These are phyloP conservation scores for Amorpha juglandis DNA, from an alignment of 2,888 invertebrate genomes.

Conservation along the genomic window DNA sequence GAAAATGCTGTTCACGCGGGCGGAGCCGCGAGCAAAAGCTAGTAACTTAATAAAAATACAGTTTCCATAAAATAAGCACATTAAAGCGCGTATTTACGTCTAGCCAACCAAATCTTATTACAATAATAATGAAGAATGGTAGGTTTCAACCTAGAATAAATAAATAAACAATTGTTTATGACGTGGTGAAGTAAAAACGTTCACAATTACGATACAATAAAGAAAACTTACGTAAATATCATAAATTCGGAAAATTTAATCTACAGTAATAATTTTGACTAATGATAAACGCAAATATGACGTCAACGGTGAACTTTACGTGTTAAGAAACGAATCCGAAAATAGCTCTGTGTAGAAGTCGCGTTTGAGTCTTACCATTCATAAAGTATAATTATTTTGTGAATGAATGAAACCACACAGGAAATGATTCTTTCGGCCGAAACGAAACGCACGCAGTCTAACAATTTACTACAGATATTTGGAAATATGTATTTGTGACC, in stretches of 20 bases:
- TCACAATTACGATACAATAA: too few relatives aligned
- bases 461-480: slow-evolving; percentile 47
- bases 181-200: too few relatives aligned
- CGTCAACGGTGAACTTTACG: slow-evolving; percentile 18
- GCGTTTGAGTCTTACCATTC: slow-evolving; percentile 42
- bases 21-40: too few relatives aligned
- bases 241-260: not conserved
- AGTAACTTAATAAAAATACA: too few relatives aligned
- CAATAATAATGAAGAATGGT: too few relatives aligned
- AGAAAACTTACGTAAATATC: too few relatives aligned
- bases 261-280: not conserved
- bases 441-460: slow-evolving; percentile 54
- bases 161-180: too few relatives aligned
- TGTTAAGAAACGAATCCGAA: slow-evolving; percentile 1
- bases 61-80: too few relatives aligned
- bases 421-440: slow-evolving; percentile 52
- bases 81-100: too few relatives aligned
- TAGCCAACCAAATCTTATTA: too few relatives aligned
- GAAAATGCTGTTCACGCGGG: too few relatives aligned
- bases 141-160: too few relatives aligned
- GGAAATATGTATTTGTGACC: not conserved
- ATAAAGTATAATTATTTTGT: slow-evolving; percentile 55
- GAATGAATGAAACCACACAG: slow-evolving; percentile 58
- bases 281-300: slow-evolving; percentile 4
- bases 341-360: slow-evolving; percentile 12